Conservation (phyloP, 2,113 vertebrate genomes). For the Hemibagrus wyckioides region DNA sequence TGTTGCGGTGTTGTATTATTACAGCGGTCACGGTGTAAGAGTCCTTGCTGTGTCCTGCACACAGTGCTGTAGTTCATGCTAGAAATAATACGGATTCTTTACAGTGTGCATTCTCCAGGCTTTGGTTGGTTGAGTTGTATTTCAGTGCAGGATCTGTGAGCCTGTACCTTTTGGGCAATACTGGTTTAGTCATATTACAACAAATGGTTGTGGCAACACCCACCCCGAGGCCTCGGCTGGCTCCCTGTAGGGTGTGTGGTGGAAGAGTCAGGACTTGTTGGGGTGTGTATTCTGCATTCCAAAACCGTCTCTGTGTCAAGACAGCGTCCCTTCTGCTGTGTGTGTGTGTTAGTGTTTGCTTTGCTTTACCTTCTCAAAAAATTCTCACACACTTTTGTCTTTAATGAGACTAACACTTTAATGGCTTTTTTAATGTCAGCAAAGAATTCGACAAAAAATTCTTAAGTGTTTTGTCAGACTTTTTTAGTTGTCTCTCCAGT, state of each 20-base stretch:
- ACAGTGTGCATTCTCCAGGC: neutral
- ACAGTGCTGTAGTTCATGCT: neutral
- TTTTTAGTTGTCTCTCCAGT: neutral
- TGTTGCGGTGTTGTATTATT: neutral
- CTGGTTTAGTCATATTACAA: slow-evolving; percentile 39
- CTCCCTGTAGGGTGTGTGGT: slow-evolving; percentile 34
- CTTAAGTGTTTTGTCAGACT: neutral
- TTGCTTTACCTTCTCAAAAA: neutral
- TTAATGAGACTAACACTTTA: neutral
- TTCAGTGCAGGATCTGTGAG: neutral
- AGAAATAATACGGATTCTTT: neutral
- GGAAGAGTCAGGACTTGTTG: slow-evolving; percentile 39
- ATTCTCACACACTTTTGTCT: neutral
- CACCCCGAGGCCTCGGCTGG: neutral
- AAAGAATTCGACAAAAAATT: too few relatives aligned
- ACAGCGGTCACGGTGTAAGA: neutral
- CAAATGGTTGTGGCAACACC: slow-evolving; percentile 9
- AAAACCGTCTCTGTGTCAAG: neutral
- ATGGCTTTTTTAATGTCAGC: too few relatives aligned
- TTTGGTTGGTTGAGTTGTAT: neutral
- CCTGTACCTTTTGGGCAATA: slow-evolving; percentile 23
- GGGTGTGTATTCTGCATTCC: slow-evolving; percentile 34
- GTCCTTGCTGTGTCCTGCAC: too few relatives aligned
- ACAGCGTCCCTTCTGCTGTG: neutral
- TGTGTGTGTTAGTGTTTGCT: slow-evolving; percentile 3